A percentile compares a stretch with the other conserved stretches of the same genome.
These are phyloP conservation scores for Cataglyphis rosenhaueri DNA, from an alignment of 2,888 invertebrate species.

Conservation along the genomic window DNA sequence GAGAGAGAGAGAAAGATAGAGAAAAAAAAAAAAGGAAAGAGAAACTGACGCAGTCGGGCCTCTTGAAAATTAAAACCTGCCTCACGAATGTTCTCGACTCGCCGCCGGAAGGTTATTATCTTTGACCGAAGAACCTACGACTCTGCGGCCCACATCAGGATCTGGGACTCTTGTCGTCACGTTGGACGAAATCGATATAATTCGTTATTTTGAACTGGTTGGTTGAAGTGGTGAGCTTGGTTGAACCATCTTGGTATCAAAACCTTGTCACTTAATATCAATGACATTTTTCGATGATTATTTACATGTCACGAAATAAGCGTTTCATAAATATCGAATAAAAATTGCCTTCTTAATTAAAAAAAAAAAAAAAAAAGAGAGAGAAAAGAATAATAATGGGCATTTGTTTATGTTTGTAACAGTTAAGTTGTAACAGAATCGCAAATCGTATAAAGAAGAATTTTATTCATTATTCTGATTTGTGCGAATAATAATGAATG, in stretches of 20 bases:
- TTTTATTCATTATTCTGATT: neutral
- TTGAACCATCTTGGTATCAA: too few species aligned
- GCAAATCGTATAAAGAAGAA: neutral
- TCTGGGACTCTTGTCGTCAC: conserved; percentile 4
- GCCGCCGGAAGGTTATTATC: conserved; percentile 75
- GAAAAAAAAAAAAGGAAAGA: neutral
- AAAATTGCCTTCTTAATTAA: neutral
- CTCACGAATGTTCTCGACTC: conserved; percentile 73
- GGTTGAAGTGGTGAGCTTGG: too few species aligned
- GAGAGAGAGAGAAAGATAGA: neutral
- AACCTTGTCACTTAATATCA: too few species aligned
- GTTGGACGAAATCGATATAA: conserved; percentile 8
- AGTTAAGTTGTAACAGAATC: neutral
- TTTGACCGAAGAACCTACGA: neutral
- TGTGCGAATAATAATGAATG: neutral
- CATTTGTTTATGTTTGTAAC: neutral
- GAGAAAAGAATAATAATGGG: too few species aligned
- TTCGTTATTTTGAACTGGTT: neutral
- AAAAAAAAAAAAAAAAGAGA: neutral
- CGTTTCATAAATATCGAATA: neutral
- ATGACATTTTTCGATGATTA: neutral
- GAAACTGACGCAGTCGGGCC: conserved; percentile 49
- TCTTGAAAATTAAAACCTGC: conserved; percentile 79
- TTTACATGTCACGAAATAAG: neutral
- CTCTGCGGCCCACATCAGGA: conserved; percentile 14